Conservation (phyloP, 2,888 invertebrate genomes). For the Drosophila vallismaia region DNA sequence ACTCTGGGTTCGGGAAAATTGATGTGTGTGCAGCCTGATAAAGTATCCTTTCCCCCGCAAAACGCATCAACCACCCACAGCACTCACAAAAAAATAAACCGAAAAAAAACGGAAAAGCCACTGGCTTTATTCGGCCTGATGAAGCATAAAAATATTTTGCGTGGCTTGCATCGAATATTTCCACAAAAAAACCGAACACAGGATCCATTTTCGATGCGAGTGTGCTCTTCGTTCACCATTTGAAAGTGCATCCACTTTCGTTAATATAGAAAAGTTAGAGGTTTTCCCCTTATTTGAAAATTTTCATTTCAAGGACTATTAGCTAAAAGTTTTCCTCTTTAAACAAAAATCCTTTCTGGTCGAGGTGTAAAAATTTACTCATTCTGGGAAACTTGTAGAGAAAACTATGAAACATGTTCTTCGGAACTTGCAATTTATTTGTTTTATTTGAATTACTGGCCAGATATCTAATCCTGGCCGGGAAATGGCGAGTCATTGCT, state of each 20-base stretch:
- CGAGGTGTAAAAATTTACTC: too few relatives aligned
- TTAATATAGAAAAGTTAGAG: neutral
- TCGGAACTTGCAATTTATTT: neutral
- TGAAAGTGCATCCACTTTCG: neutral
- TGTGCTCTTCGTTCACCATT: neutral
- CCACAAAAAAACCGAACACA: slow-evolving; percentile 5
- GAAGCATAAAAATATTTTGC: slow-evolving; percentile 45
- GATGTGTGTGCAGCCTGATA: slow-evolving; percentile 20
- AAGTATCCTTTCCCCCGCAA: slow-evolving; percentile 3
- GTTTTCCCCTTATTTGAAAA: neutral
- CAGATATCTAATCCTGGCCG: slow-evolving; percentile 1
- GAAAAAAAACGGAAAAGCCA: slow-evolving; percentile 26
- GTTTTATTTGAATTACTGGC: neutral
- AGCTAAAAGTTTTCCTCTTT: neutral
- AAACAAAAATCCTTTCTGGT: neutral
- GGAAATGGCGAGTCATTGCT: slow-evolving; percentile 4
- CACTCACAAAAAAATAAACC: neutral
- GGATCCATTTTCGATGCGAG: slow-evolving; percentile 16
- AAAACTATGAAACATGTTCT: neutral
- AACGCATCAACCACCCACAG: neutral
- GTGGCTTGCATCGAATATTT: slow-evolving; percentile 19
- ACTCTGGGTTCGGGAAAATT: neutral
- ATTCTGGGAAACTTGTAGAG: neutral
- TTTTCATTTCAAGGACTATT: neutral
- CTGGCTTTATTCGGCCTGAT: slow-evolving; percentile 44